These are phyloP conservation scores for Stegana nigrithorax DNA, from an alignment of 2,888 invertebrate genomes.

Conservation along the genomic window DNA sequence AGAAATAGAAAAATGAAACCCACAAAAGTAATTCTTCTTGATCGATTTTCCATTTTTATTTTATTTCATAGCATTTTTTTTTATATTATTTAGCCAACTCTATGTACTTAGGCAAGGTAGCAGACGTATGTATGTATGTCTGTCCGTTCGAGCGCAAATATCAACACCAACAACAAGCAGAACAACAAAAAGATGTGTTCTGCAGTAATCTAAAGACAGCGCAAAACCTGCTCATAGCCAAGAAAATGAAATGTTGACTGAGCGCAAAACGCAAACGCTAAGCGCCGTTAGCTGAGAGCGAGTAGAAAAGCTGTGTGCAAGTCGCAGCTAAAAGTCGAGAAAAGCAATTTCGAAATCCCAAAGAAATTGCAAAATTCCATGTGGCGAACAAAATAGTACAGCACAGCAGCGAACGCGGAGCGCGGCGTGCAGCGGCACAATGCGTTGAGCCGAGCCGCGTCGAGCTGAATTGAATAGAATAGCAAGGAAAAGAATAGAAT, in stretches of 20 bases:
- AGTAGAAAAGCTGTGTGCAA: slow-evolving; percentile 1
- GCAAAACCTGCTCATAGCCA: neutral
- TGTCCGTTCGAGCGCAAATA: too few relatives aligned
- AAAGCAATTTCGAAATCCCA: slow-evolving; percentile 62
- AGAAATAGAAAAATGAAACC: slow-evolving; percentile 37
- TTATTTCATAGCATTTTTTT: neutral
- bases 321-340: slow-evolving; percentile 44
- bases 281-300: neutral
- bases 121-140: too few relatives aligned
- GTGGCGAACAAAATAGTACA: slow-evolving; percentile 34
- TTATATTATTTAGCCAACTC: too few relatives aligned
- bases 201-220: slow-evolving; percentile 29
- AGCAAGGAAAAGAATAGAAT: neutral
- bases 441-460: slow-evolving; percentile 4
- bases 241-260: slow-evolving; percentile 28
- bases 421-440: slow-evolving; percentile 23
- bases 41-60: slow-evolving; percentile 51
- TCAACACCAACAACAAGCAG: slow-evolving; percentile 45
- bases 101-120: neutral
- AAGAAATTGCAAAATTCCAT: slow-evolving; percentile 63
- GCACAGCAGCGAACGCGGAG: neutral
- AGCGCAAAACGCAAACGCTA: slow-evolving; percentile 17
- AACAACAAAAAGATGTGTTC: slow-evolving; percentile 24
- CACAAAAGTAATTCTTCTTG: slow-evolving; percentile 63
- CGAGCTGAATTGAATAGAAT: neutral